Conservation (phyloP, 2,797 vertebrate genomes). For the Eleutherodactylus coqui region DNA sequence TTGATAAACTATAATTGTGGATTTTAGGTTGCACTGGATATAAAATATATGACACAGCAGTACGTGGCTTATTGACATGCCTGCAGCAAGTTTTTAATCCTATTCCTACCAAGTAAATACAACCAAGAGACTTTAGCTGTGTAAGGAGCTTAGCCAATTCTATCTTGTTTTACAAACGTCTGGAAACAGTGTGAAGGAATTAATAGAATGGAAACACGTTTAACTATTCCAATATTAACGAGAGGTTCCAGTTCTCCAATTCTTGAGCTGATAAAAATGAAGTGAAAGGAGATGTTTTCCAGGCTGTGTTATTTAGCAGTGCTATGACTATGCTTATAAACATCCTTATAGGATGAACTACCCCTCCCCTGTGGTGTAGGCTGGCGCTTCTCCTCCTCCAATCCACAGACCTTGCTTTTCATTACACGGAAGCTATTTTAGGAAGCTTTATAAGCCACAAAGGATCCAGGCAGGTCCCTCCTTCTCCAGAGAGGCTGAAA, state of each 20-base stretch:
- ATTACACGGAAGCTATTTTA: constrained; percentile 53
- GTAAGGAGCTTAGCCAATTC: constrained; percentile 29
- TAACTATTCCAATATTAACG: background rate
- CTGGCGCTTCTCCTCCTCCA: constrained; percentile 34
- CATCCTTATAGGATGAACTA: background rate
- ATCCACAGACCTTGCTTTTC: constrained; percentile 2
- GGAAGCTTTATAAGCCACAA: constrained; percentile 60
- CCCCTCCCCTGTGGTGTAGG: constrained; percentile 20
- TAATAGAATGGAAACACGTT: background rate
- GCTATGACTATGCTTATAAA: constrained; percentile 15
- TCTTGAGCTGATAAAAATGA: background rate
- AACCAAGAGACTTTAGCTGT: background rate
- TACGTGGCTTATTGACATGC: background rate
- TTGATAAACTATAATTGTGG: background rate
- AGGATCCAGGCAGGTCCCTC: constrained; percentile 26
- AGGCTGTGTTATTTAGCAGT: background rate
- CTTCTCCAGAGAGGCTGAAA: constrained; percentile 32
- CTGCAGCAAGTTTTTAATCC: background rate
- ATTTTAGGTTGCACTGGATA: background rate
- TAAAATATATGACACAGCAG: background rate
- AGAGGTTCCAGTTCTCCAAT: background rate
- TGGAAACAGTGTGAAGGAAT: background rate
- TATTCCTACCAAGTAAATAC: background rate
- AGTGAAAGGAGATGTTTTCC: background rate
- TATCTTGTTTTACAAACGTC: background rate